Evolutionary conservation across 1,140 invertebrate species (phyloP), one percentile per base, ranked within the genome.

Genomic region (Antheraea pernyi): DNA sequence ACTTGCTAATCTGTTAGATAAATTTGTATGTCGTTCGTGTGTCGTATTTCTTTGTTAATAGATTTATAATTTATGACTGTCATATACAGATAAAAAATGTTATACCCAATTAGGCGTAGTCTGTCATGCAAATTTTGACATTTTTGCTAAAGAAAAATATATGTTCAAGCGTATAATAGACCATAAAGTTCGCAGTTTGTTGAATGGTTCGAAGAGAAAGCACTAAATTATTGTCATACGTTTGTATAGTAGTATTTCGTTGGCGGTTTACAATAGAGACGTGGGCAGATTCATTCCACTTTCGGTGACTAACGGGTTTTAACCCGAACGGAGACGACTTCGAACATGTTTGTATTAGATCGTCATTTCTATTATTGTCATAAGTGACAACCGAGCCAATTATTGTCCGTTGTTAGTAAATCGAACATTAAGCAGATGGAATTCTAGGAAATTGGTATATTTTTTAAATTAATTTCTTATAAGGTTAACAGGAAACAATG

Each of bases 221-320:
- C 16, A 53, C 46, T 53, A 53, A 9, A 53, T 53, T 13, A 53
- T 53, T 9, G 46, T 53, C 16, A 16, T 53, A 53, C 16, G 46
- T 53, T 53, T 16, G 16, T 53, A 53, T 13, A 9, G 13, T 53
- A 53, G 46, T 53, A 11, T 53, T 61, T 63, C 66, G 70, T 76
- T 53, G 66, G 69, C 70, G 72, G 75, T 59, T 18, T 67, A 69
- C 58, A 70, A 65, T 68, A 58, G 39, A 58, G 37, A 18, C 69
- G 81, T 81, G 78, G 81, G 82, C 73, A 74, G 78, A 74, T 66
- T 69, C 66, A 65, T 74, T 71, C 42, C 68, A 59, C 46, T 64
- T 18, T 39, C 61, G 64, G 37, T 82, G 77, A 83, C 72, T 86
- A 88, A 88, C 84, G 84, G 82, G 73, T 79, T 79, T 78, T 77